Evolutionary conservation across 2,797 vertebrate genomes (phyloP), one percentile per base, ranked within the genome.

Genomic region (Eulemur coronatus): DNA sequence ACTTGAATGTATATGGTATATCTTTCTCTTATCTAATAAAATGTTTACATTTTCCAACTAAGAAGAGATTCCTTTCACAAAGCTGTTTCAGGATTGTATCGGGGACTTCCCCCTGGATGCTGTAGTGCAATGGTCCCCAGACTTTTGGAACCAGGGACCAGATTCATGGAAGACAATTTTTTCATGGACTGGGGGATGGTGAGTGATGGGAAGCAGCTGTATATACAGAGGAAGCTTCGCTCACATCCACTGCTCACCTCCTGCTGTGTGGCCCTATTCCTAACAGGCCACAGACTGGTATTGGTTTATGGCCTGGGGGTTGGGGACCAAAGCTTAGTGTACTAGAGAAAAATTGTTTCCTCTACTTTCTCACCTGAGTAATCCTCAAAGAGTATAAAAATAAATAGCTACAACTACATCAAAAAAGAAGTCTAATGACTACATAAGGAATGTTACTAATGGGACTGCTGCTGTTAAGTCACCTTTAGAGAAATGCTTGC

Each of bases 391-490:
- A 20, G 11, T 63, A 75, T 65, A n/a, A 75, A 95, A 81, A 75
- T 75, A 80, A 73, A 84, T 43, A 79, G 24, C 57, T 76, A 55
- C 11, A 65, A 81, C 35, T 55, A 95, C n/a, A 80, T 55, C 17
- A 69, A 59, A 79, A 97, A 92, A 43, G 11, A 85, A 91, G 46
- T 69, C 9, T 91, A 96, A 81, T 61, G 22, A 85, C 38, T 93
- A 48, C 65, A 81, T 15, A 85, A 92, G 73, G 2, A n/a, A 76
- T 73, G 13, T 72, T 70, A 95, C 14, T 78, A 94, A 95, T 63
- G 52, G 6, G 26, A 78, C 24, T 91, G 72, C 6, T 89, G 24
- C 80, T 69, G 22, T 81, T 33, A 93, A 84, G 46, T 80, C 24
- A 91, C 43, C 61, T 89, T 91, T 89, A 88, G 14, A 63, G 24